Base-by-base conservation (phyloP, 23 tunicate species). In the Oikopleura vanhoeffeni region DNA sequence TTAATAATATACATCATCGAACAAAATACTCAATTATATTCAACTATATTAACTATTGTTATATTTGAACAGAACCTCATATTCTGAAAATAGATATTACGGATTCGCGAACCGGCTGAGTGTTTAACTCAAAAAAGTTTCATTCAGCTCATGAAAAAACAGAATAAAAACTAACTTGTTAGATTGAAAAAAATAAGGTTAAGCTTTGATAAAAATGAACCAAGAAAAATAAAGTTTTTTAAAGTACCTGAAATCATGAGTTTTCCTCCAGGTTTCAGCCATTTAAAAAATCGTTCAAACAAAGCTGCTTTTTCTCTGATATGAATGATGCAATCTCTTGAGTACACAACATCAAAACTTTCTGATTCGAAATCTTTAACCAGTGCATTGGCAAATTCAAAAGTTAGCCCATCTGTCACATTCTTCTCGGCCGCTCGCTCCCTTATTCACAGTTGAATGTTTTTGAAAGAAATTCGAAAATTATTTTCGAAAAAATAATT, bases 251-350 rank as follows among this genome's bases (percentile, higher is more conserved):
- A 71, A 30, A 71, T 71, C 34, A 71, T 30, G 27, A 71, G 79
- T 71, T 38, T 28, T 28, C 79, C 79, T 24, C 79, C 79, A 2
- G 79, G 79, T 71, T 32, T 71, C 4, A 71, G 79, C 79, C 79
- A 71, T 71, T 32, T 28, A 38, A 13, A 71, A 30, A 71, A 71
- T 71, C 79, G 27, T 18, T 18, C 79, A 71, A 71, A 71, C 36
- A 71, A 38, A 28, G 27, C 79, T 18, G 34, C 38, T 38, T 71
- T 71, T 38, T 71, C 79, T 71, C 79, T 33, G 32, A 71, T 71
- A 32, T 71, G 79, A 71, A 71, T 71, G 38, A 71, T 71, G 38
- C 79, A 71, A 32, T 71, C 79, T 4, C 79, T 28, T 4, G 38
- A 24, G 79, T 71, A 71, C 4, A 71, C 32, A 30, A 71, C 79